Evolutionary conservation across 2,113 vertebrate species (phyloP).

Genomic region (Nanger granti): DNA sequence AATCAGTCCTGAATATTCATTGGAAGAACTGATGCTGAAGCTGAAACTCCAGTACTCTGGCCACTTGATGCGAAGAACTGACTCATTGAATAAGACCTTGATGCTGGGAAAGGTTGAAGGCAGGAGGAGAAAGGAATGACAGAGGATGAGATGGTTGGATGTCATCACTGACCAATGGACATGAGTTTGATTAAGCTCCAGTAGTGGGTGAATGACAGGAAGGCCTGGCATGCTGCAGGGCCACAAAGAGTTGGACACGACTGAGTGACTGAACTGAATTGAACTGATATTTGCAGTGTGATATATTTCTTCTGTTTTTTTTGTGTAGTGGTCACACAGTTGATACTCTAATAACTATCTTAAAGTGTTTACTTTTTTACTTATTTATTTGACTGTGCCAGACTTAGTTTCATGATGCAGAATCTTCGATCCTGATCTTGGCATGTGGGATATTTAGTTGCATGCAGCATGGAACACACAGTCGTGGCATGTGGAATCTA

Average conservation of each 20-base stretch:
- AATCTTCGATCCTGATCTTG: fast-evolving
- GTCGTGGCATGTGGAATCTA: neutral
- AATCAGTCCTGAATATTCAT: neutral
- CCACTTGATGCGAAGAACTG: fast-evolving
- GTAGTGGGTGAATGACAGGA: neutral
- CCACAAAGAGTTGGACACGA: neutral
- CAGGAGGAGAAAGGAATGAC: neutral
- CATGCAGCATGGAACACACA: neutral
- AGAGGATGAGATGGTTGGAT: neutral
- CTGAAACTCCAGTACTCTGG: neutral
- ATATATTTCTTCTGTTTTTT: neutral
- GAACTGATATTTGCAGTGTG: neutral
- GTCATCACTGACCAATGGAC: neutral
- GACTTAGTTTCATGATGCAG: neutral
- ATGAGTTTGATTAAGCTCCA: neutral
- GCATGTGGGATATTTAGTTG: neutral
- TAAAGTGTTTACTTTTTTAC: neutral
- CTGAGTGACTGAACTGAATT: neutral
- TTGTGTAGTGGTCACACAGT: neutral
- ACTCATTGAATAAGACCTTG: neutral
- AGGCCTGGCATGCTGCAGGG: neutral
- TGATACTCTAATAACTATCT: neutral
- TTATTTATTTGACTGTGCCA: neutral
- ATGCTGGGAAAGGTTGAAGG: neutral
- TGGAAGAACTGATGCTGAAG: neutral